These are phyloP conservation scores for Phyllotreta striolata DNA, from an alignment of 2,888 invertebrate genomes.

Conservation along the genomic window DNA sequence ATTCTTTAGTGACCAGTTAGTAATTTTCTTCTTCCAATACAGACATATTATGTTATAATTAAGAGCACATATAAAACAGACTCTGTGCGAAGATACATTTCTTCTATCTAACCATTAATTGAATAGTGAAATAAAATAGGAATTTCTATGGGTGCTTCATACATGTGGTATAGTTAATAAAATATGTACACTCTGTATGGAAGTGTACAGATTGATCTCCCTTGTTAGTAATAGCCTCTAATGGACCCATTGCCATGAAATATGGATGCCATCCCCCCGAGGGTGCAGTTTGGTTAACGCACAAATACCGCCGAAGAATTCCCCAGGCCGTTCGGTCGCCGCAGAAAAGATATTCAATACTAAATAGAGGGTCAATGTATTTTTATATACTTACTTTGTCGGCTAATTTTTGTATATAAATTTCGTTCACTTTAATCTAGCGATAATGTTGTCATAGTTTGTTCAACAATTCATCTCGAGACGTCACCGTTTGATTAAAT, in stretches of 20 bases:
- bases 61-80: no score
- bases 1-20: no score
- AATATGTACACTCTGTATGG: conserved; percentile 37
- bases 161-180: not conserved
- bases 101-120: no score
- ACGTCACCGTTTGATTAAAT: not conserved
- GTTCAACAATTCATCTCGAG: no score
- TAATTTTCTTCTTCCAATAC: no score
- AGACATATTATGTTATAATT: not conserved
- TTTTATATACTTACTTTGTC: conserved; percentile 4
- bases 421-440: no score
- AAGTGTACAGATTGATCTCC: conserved; percentile 51
- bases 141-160: not conserved
- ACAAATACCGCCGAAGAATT: conserved; percentile 39
- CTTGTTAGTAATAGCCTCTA: conserved; percentile 57
- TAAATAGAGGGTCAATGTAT: conserved; percentile 9
- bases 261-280: conserved; percentile 55
- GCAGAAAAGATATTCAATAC: conserved; percentile 5
- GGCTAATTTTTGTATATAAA: no score
- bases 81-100: no score
- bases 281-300: conserved; percentile 47
- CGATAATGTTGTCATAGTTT: no score
- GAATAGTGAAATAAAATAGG: no score
- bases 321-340: conserved; percentile 8
- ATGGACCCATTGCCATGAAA: conserved; percentile 60